Evolutionary conservation across 1,140 invertebrate species (phyloP), one percentile per base, ranked within the genome.

Genomic region (Campoletis sonorensis): DNA sequence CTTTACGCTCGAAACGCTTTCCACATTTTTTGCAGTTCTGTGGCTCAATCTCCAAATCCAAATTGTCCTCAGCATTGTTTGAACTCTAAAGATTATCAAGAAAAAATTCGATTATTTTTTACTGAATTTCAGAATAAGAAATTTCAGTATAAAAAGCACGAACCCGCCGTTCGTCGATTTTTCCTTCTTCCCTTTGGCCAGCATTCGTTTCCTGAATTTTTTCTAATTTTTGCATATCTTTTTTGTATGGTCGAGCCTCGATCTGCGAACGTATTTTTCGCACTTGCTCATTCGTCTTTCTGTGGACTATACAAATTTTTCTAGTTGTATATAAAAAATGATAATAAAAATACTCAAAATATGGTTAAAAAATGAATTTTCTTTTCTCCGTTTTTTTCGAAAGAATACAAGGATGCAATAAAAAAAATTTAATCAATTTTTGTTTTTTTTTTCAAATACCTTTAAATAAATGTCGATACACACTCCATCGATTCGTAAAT

Each of bases 381-480:
- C n/a, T n/a, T n/a, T n/a, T n/a, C n/a, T n/a, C n/a, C n/a, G n/a
- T n/a, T n/a, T n/a, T n/a, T n/a, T n/a, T n/a, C n/a, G n/a, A n/a
- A n/a, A n/a, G n/a, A n/a, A n/a, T n/a, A n/a, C n/a, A n/a, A n/a
- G n/a, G n/a, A n/a, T n/a, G n/a, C n/a, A 37, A 37, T 37, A 37
- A 37, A 37, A 37, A 37, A 37, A 10, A 37, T 37, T 37, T 10
- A 37, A 4, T 37, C 37, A 37, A 37, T 37, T 37, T 4, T 4
- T 45, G 40, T 10, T 11, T 45, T 4, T 45, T 64, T 23, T 15
- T 23, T n/a, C 68, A 81, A 40, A 95, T 94, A 86, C 95, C 93
- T 93, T 95, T 95, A 78, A 93, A 94, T 11, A 96, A 91, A 92
- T 96, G 95, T n/a, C 95, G 92, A 85, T 95, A 95, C 7, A 96